Percentiles rank a stretch among this genome's conserved stretches.
Conservation (phyloP, 2,888 invertebrate species). For the Amphiduros pacificus region DNA sequence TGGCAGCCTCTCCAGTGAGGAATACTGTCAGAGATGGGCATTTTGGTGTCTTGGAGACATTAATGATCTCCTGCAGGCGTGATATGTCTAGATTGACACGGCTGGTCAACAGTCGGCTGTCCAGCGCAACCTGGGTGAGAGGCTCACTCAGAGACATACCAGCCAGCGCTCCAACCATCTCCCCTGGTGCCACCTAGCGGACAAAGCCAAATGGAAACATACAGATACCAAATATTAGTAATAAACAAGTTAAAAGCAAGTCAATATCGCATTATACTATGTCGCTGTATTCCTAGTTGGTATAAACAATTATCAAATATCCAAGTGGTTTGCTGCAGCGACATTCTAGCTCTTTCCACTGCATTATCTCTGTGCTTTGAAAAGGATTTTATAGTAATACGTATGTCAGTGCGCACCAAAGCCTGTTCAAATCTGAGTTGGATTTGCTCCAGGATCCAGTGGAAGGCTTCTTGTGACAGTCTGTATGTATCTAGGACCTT, state of each 20-base stretch:
- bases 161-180: slow-evolving; percentile 99
- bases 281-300: too few species aligned
- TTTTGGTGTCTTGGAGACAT: slow-evolving; percentile 98
- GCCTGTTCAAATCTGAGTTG: slow-evolving; percentile 98
- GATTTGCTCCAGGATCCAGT: slow-evolving; percentile 99
- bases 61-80: slow-evolving; percentile 88
- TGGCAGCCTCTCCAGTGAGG: slow-evolving; percentile 93
- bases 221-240: too few species aligned
- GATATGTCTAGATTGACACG: slow-evolving; percentile 99
- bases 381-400: too few species aligned
- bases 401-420: slow-evolving; percentile 77
- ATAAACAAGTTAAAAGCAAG: too few species aligned
- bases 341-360: too few species aligned
- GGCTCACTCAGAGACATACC: slow-evolving; percentile 99
- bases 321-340: too few species aligned
- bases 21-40: slow-evolving; percentile 99
- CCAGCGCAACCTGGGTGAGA: slow-evolving; percentile 87
- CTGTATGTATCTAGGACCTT: slow-evolving; percentile 95
- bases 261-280: too few species aligned
- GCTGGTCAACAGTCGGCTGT: slow-evolving; percentile 99
- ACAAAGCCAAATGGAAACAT: too few species aligned
- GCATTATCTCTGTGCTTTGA: too few species aligned
- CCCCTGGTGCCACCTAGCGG: slow-evolving; percentile 89
- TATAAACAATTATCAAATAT: too few species aligned
- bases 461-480: slow-evolving; percentile 93